These are phyloP conservation scores for Gobionotothen gibberifrons DNA, from an alignment of 2,797 vertebrate genomes.

Conservation along the genomic window DNA sequence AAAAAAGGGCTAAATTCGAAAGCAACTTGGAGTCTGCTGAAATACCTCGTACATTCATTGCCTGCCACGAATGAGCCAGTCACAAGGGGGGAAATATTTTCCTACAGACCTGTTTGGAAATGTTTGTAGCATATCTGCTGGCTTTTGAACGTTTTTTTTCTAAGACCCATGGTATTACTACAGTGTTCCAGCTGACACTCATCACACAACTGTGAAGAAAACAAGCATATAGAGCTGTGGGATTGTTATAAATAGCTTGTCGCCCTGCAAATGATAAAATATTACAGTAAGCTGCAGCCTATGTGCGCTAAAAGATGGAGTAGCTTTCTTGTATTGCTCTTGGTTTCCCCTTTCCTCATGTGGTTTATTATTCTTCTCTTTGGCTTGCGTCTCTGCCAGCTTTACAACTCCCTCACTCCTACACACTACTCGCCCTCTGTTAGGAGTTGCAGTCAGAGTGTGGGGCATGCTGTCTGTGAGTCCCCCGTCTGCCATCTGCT, in stretches of 20 bases:
- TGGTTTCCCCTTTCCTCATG: constrained; percentile 72
- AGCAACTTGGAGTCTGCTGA: constrained; percentile 44
- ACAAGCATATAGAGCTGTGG: constrained; percentile 50
- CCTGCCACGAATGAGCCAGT: constrained; percentile 39
- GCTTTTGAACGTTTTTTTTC: constrained; percentile 24
- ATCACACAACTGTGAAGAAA: constrained; percentile 55
- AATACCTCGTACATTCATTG: constrained; percentile 36
- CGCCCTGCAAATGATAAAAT: constrained; percentile 63
- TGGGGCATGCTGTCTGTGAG: constrained; percentile 67
- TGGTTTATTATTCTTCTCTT: constrained; percentile 77
- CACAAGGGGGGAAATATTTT: constrained; percentile 56
- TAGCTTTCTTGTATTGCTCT: constrained; percentile 65
- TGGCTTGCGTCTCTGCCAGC: constrained; percentile 70
- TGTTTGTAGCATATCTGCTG: constrained; percentile 35
- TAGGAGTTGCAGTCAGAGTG: constrained; percentile 70
- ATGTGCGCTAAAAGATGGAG: constrained; percentile 59
- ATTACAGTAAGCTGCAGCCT: constrained; percentile 57
- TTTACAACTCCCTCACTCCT: constrained; percentile 71
- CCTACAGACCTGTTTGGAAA: constrained; percentile 44
- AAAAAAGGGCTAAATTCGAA: constrained; percentile 51
- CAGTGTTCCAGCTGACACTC: constrained; percentile 41
- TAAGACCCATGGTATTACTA: constrained; percentile 49
- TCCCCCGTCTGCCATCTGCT: constrained; percentile 73
- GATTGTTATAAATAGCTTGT: constrained; percentile 67
- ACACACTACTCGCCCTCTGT: constrained; percentile 71